Base-by-base conservation (phyloP, 1,140 invertebrate genomes). In the Lucilia cuprina region DNA sequence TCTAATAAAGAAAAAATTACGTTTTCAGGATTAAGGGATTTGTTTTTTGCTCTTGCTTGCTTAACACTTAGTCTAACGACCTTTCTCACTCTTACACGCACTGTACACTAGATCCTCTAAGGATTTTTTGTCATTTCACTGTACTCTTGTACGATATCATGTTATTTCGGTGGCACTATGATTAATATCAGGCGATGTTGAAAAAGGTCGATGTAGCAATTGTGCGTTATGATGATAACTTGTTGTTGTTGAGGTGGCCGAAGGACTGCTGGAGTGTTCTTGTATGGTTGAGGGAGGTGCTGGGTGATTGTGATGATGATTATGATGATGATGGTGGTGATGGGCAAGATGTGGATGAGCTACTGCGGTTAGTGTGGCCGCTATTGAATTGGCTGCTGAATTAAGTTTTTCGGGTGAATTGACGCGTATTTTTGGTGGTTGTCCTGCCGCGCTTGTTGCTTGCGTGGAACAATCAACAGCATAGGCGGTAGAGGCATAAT, bases 181-280 rank as follows among this genome's bases (percentile, higher is more conserved):
- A 88, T 83, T 85, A 85, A 91, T 84, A 83, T 91, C 90, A 41
- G 90, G 90, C 82, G 90, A 91, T 75, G 92, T 93, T 65, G 93
- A 93, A 87, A 93, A 93, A 74, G 93, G 93, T 84, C 93, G 86
- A 86, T 93, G 93, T 78, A 93, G 85, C 75, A 92, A 86, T 74
- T 91, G 91, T 12, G 89, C 89, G 70, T 86, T 90, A 30, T 90
- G 89, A 82, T 90, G 89, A 82, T 89, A 88, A 19, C 83, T 41
- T 9, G 65, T 83, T 7, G 83, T 74, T 84, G 47, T 19, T 2
- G 77, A n/a, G 47, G 77, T 80, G 8, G 77, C 77, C 83, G 87
- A 80, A 85, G 89, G 25, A 88, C 86, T 78, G 88, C 87, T n/a
- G 88, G 89, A 88, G 89, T 83, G 87, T 82, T 34, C 89, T 86